Base-by-base conservation (phyloP, 1,140 invertebrate species). In the Venustaconcha ellipsiformis region DNA sequence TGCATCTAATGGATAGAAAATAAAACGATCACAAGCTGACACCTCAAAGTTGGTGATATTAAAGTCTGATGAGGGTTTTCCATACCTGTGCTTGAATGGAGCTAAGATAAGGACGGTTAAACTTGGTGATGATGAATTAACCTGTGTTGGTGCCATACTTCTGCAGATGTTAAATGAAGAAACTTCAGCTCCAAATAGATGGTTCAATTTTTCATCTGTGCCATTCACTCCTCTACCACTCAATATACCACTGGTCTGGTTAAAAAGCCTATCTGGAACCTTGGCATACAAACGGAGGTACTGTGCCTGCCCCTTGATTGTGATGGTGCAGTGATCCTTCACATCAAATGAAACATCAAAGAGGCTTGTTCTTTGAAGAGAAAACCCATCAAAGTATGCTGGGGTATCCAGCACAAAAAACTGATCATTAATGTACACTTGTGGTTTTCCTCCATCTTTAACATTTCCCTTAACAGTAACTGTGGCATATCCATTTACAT, bases 381-480 rank as follows among this genome's bases (percentile, higher is more conserved):
- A 74, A 68, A 77, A 77, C 2, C 80, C 82, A 18, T 76, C 55
- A 58, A 80, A 82, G 74, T 80, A 82, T n/a, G 67, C 37, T 26
- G 77, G 55, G 0, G 57, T 69, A 69, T 82, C 80, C 23, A 82
- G 67, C n/a, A 62, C 26, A 8, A 30, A 56, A 11, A n/a, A 18
- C 17, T 62, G 57, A 20, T 62, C 63, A 70, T 80, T 74, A 17
- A 82, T 59, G 55, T 73, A 79, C 18, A 83, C 68, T 13, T 62
- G 18, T 57, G 75, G 74, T 37, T 75, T 80, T 23, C 26, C 20
- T 67, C 79, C 67, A 37, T 77, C 64, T n/a, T 37, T 37, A 57
- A 63, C 48, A 15, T 72, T 15, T 14, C 75, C 76, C 14, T 78
- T 67, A 20, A 81, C 59, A 17, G 81, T 79, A 58, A 84, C 73